A percentile compares a stretch with the other conserved stretches of the same genome.
Conservation (phyloP, 2,888 invertebrate genomes). For the Cloeon dipterum region DNA sequence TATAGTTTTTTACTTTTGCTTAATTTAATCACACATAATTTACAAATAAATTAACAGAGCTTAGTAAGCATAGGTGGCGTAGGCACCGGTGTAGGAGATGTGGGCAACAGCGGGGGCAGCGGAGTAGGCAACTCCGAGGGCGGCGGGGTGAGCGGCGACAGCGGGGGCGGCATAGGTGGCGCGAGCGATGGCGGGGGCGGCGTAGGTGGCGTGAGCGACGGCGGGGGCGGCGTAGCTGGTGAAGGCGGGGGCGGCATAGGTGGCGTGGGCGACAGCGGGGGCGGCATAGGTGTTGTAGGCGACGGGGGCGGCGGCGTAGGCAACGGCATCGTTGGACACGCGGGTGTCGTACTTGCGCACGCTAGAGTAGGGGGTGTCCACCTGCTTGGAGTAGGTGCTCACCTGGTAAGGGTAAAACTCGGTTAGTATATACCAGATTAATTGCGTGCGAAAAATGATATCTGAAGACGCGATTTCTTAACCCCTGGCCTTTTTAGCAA, state of each 20-base stretch:
- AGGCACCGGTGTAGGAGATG: conserved; percentile 8
- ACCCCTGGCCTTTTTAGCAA: too few relatives aligned
- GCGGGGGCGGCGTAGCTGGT: neutral
- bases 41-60: neutral
- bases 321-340: conserved; percentile 10
- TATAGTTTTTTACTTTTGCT: too few relatives aligned
- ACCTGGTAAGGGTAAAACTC: conserved; percentile 14
- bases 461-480: too few relatives aligned
- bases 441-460: too few relatives aligned
- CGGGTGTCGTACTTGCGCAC: conserved; percentile 10
- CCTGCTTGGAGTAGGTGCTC: conserved; percentile 26
- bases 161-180: conserved; percentile 2
- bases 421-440: too few relatives aligned
- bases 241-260: conserved; percentile 7
- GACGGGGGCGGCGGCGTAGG: conserved; percentile 9
- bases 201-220: neutral
- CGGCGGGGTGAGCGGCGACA: conserved; percentile 1
- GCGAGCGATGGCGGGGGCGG: neutral
- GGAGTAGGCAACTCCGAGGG: conserved; percentile 5
- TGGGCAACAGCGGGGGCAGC: conserved; percentile 7
- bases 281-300: conserved; percentile 7
- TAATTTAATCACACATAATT: neutral
- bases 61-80: conserved; percentile 9
- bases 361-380: conserved; percentile 11
- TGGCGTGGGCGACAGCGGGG: conserved; percentile 5